Evolutionary conservation across 2,888 invertebrate species (phyloP).

Genomic region (Hyppa rectilinea): DNA sequence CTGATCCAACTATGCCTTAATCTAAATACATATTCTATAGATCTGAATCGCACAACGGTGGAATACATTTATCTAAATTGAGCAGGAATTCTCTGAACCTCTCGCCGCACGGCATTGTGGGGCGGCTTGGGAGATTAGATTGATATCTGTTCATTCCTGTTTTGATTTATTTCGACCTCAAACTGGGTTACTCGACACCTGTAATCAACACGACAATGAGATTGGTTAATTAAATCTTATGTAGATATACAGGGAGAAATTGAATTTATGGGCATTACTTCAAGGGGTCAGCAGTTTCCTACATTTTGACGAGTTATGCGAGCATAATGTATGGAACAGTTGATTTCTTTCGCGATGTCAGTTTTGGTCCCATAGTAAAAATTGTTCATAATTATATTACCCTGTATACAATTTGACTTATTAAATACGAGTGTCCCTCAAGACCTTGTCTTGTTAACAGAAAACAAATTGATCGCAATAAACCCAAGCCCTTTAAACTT

Average conservation of each 20-base stretch:
- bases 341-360: no score
- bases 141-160: slow-evolving; percentile 61
- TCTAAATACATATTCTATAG: slow-evolving; percentile 34
- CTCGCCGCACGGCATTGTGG: slow-evolving; percentile 43
- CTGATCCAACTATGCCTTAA: slow-evolving; percentile 4
- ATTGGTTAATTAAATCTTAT: slow-evolving; percentile 13
- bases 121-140: slow-evolving; percentile 50
- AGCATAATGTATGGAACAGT: no score
- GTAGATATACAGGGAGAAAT: no score
- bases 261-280: no score
- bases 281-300: no score
- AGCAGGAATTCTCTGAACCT: slow-evolving; percentile 40
- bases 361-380: no score
- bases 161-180: slow-evolving; percentile 62
- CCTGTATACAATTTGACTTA: no score
- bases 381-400: no score
- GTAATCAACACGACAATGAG: slow-evolving; percentile 38
- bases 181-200: slow-evolving; percentile 42
- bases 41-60: slow-evolving; percentile 17
- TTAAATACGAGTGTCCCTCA: background rate
- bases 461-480: background rate
- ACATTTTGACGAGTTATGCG: no score
- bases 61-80: slow-evolving; percentile 53
- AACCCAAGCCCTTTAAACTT: slow-evolving; percentile 23
- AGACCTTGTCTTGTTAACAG: background rate